Percentiles rank a stretch among this genome's conserved stretches.
Evolutionary conservation across 2,797 vertebrate genomes (phyloP).

Genomic region (Propithecus perrieri): DNA sequence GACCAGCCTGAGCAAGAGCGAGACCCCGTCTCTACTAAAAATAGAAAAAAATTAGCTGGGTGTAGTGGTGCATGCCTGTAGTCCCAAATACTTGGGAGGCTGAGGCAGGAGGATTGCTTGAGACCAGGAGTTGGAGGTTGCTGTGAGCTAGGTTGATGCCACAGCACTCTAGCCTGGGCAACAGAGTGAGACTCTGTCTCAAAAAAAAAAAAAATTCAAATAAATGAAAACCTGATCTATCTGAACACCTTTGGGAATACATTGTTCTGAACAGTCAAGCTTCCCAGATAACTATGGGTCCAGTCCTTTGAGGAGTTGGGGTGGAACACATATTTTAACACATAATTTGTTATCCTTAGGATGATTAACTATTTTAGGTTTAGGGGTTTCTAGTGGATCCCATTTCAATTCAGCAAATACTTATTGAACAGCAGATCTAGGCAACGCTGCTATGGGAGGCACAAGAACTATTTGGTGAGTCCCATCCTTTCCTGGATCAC

Average conservation of each 20-base stretch:
- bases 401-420: not conserved
- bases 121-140: no score
- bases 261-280: not conserved
- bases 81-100: no score
- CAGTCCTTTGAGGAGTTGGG: not conserved
- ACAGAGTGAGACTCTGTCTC: no score
- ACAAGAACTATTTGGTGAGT: not conserved
- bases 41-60: no score
- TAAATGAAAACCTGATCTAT: not conserved
- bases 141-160: no score
- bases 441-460: not conserved
- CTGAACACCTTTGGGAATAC: not conserved
- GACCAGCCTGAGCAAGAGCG: no score
- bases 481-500: not conserved
- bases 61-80: no score
- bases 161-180: no score
- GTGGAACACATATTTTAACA: not conserved
- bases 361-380: not conserved
- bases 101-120: no score
- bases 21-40: no score
- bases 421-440: not conserved
- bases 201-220: not conserved
- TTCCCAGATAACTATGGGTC: not conserved
- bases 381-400: not conserved
- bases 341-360: not conserved